These are phyloP conservation scores for Patagioenas fasciata DNA, from an alignment of 2,113 vertebrate species.

Conservation along the genomic window DNA sequence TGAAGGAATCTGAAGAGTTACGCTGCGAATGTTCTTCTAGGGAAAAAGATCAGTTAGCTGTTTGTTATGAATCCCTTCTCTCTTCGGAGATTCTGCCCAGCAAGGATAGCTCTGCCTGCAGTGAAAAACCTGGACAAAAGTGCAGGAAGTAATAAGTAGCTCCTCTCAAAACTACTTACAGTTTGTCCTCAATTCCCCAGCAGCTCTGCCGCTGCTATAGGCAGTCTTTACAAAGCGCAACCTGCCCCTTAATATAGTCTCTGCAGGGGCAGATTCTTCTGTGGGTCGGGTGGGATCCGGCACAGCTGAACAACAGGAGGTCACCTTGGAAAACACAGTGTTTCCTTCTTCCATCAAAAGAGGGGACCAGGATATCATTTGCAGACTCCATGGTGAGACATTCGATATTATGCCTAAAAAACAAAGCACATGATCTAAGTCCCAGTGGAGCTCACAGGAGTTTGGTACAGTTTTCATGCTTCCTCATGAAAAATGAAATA, in stretches of 20 bases:
- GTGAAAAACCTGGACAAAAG: conserved; percentile 48
- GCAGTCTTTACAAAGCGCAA: conserved; percentile 94
- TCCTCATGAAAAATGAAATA: background rate
- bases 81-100: conserved; percentile 45
- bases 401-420: conserved; percentile 84
- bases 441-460: background rate
- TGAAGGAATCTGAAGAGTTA: conserved; percentile 36
- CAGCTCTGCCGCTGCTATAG: conserved; percentile 81
- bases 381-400: conserved; percentile 89
- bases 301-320: conserved; percentile 97
- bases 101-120: conserved; percentile 30
- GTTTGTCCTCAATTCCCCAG: conserved; percentile 11
- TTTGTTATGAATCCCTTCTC: conserved; percentile 31
- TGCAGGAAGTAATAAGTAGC: conserved; percentile 59
- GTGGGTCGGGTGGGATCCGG: conserved; percentile 85
- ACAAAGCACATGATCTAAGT: background rate
- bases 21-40: conserved; percentile 18
- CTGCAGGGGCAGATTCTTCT: conserved; percentile 93
- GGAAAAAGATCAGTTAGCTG: conserved; percentile 45
- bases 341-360: conserved; percentile 81
- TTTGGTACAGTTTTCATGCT: background rate
- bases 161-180: conserved; percentile 35
- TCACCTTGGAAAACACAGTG: conserved; percentile 96
- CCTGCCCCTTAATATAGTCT: conserved; percentile 99
- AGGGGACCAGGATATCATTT: conserved; percentile 90